A percentile compares a stretch with the other conserved stretches of the same genome.
Evolutionary conservation across 2,888 invertebrate genomes (phyloP).

Genomic region (Noctua fimbriata): DNA sequence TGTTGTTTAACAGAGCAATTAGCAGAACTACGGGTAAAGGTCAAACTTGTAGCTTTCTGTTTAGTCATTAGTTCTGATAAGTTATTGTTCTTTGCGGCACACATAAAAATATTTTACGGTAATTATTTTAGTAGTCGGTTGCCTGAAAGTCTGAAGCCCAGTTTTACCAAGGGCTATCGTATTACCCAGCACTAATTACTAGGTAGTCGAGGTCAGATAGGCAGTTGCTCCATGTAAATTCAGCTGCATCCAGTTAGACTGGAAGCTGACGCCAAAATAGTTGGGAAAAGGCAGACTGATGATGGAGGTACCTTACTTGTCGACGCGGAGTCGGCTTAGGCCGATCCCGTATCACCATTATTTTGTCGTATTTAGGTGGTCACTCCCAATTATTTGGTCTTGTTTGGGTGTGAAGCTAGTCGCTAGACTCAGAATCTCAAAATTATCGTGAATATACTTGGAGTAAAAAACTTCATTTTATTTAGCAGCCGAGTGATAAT

Average conservation of each 20-base stretch:
- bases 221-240: neutral
- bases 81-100: too few relatives aligned
- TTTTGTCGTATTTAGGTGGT: neutral
- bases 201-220: neutral
- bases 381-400: neutral
- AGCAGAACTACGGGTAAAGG: conserved; percentile 9
- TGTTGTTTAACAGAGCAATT: conserved; percentile 40
- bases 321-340: neutral
- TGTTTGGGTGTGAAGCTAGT: neutral
- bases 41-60: conserved; percentile 27
- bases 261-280: neutral
- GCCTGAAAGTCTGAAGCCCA: neutral
- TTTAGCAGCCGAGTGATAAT: conserved; percentile 10
- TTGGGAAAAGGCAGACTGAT: neutral
- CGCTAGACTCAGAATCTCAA: too few relatives aligned
- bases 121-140: neutral
- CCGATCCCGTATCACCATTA: too few relatives aligned
- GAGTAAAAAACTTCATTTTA: neutral
- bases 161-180: neutral
- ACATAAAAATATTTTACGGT: neutral
- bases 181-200: neutral
- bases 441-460: neutral
- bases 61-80: neutral
- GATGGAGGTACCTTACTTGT: neutral
- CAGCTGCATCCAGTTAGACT: neutral